Evolutionary conservation across 1,140 invertebrate genomes (phyloP), one percentile per base, ranked within the genome.

Genomic region (Drosophila rhopaloa): DNA sequence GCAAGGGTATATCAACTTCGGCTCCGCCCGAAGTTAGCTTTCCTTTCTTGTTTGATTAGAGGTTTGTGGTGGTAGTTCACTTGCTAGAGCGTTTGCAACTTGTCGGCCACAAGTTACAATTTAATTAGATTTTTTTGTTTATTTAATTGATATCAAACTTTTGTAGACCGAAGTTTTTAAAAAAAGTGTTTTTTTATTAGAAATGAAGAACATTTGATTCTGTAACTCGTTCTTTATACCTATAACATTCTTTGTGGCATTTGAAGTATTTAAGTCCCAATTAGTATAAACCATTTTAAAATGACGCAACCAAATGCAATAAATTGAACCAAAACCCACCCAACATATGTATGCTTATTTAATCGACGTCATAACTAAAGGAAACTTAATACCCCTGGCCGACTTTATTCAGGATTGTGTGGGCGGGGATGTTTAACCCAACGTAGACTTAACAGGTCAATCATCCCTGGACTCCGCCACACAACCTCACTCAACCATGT

Each of bases 391-490:
- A 38, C 14, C 32, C 35, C 13, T 7, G 11, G 27, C 37, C 62
- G 50, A 63, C 46, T 63, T 37, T 43, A 47, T n/a, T 32, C 43
- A 10, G 16, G 16, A 38, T 27, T 38, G 27, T 47, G 27, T 9
- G 62, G 13, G 47, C 10, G 16, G 5, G n/a, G 27, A 27, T 5
- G 13, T 6, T 51, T 24, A 47, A 32, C 4, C 37, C 37, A 9
- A 27, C 16, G 19, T 10, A 14, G 14, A 24, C 56, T 61, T 46
- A 44, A 53, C 61, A 37, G 61, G 61, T 67, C 72, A 76, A 67
- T 71, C 51, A 58, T 71, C 65, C 67, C 37, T 37, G 9, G 37
- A 40, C 51, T 32, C 11, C 38, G 11, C 32, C 32, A 11, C 9
- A 37, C 56, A 32, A 24, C 11, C 62, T 9, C 48, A 46, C 27